Percentiles rank a stretch among this genome's conserved stretches.
These are phyloP conservation scores for Hydractinia echinata DNA, from an alignment of 30 jellyfish, hydroid and myxozoan genomes.

Conservation along the genomic window DNA sequence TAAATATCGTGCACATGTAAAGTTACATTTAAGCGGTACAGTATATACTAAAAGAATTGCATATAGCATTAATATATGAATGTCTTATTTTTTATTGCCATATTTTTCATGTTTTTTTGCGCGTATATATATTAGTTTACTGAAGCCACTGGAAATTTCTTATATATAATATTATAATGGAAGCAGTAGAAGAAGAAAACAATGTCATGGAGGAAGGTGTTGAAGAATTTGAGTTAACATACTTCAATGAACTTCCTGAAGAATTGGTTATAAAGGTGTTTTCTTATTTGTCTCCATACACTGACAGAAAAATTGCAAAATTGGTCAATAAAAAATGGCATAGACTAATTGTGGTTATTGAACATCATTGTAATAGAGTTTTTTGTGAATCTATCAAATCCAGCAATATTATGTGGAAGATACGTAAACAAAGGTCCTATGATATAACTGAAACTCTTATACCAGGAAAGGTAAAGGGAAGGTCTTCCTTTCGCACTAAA, in stretches of 20 bases:
- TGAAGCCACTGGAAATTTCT: too few relatives aligned
- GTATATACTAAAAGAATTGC: too few relatives aligned
- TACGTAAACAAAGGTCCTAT: constrained; percentile 40
- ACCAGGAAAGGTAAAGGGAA: constrained; percentile 29
- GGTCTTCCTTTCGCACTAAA: constrained; percentile 16
- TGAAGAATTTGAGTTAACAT: constrained; percentile 3
- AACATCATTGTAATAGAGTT: constrained; percentile 19
- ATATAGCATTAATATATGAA: too few relatives aligned
- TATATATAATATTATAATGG: too few relatives aligned
- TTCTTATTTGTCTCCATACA: constrained; percentile 73
- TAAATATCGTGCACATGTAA: too few relatives aligned
- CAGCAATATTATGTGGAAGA: constrained; percentile 44
- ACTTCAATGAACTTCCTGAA: constrained; percentile 62
- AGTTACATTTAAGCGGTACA: too few relatives aligned
- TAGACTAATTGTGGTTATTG: constrained; percentile 45
- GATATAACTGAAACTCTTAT: constrained; percentile 25
- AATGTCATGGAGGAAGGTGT: neutral
- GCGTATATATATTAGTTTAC: too few relatives aligned
- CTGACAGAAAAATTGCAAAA: constrained; percentile 48
- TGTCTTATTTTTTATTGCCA: too few relatives aligned
- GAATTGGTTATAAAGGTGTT: constrained; percentile 62
- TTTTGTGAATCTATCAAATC: constrained; percentile 33
- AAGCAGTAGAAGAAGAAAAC: neutral
- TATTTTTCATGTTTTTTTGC: too few relatives aligned
- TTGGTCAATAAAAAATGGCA: constrained; percentile 78